Conservation (phyloP, 1,140 invertebrate genomes). For the Solenopsis invicta region DNA sequence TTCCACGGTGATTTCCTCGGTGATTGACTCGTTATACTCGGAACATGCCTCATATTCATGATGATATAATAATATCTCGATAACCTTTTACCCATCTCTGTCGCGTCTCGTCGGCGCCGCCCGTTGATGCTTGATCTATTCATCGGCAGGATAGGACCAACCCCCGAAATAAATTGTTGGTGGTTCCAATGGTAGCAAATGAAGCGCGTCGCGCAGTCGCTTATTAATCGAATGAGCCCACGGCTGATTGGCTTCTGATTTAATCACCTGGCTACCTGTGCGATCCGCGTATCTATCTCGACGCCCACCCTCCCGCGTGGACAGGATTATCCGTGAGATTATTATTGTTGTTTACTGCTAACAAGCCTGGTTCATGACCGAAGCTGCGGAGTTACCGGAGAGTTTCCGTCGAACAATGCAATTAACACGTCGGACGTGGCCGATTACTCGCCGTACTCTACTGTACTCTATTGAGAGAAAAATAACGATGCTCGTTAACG, state of each 20-base stretch:
- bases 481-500: constrained; percentile 52
- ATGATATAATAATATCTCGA: constrained; percentile 8
- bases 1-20: neutral
- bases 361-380: constrained; percentile 73
- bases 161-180: constrained; percentile 75
- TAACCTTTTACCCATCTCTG: neutral
- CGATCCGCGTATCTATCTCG: constrained; percentile 68
- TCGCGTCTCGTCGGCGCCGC: neutral
- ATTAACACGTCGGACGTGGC: constrained; percentile 57
- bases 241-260: constrained; percentile 80
- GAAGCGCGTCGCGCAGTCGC: constrained; percentile 66
- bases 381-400: constrained; percentile 45
- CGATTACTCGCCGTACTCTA: constrained; percentile 47
- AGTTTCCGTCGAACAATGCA: constrained; percentile 60
- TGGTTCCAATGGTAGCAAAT: constrained; percentile 67
- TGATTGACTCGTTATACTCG: neutral
- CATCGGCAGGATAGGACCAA: neutral
- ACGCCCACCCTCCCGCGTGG: constrained; percentile 23
- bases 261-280: constrained; percentile 76
- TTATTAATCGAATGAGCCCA: constrained; percentile 80
- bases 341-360: constrained; percentile 82
- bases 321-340: constrained; percentile 80
- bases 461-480: constrained; percentile 24
- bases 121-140: constrained; percentile 17
- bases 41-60: neutral